Percentiles rank a stretch among this genome's conserved stretches.
Evolutionary conservation across 2,797 vertebrate species (phyloP).

Genomic region (Semaprochilodus insignis): DNA sequence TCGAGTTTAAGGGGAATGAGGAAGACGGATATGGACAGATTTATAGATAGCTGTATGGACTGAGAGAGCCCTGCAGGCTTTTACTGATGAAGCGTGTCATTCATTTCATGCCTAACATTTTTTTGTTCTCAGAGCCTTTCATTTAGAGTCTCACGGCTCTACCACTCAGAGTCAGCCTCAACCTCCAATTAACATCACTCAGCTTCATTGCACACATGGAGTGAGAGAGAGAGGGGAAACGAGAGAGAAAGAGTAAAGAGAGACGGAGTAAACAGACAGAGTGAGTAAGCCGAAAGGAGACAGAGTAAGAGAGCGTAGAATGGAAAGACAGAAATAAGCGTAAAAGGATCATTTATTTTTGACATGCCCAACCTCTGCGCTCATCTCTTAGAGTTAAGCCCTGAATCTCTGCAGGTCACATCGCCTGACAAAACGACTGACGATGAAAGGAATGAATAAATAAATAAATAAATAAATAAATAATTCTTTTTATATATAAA

Average conservation of each 20-base stretch:
- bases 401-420: too few relatives aligned
- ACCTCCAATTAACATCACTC: not conserved
- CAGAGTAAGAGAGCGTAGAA: not conserved
- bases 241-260: not conserved
- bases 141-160: not conserved
- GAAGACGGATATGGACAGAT: not conserved
- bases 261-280: not conserved
- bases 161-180: not conserved
- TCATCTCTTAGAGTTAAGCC: too few relatives aligned
- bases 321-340: not conserved
- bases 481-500: too few relatives aligned
- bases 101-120: slow-evolving; percentile 13
- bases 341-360: too few relatives aligned
- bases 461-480: too few relatives aligned
- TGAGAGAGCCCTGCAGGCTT: not conserved
- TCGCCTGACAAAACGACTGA: too few relatives aligned
- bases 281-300: not conserved
- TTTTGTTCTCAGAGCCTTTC: not conserved
- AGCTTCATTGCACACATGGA: not conserved
- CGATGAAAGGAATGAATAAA: too few relatives aligned
- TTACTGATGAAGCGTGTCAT: not conserved
- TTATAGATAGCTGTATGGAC: not conserved
- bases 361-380: too few relatives aligned
- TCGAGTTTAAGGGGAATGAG: not conserved
- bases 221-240: not conserved